Conservation (phyloP, 2,888 invertebrate genomes). For the Acrobasis suavella region DNA sequence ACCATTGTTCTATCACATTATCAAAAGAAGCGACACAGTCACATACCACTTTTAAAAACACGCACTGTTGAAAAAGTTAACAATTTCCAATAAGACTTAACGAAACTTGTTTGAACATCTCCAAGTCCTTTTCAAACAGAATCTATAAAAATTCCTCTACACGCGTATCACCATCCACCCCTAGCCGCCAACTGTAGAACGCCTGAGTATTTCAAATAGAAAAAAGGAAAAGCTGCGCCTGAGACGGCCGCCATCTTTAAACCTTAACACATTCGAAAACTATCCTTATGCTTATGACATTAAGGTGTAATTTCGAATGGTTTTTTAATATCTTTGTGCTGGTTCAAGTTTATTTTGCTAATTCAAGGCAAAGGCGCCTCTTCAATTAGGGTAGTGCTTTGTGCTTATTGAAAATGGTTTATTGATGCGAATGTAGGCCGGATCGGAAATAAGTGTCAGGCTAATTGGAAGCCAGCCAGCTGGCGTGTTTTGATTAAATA, state of each 20-base stretch:
- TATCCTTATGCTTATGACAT: constrained; percentile 27
- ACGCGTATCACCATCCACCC: constrained; percentile 49
- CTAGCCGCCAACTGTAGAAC: constrained; percentile 53
- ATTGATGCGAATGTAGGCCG: constrained; percentile 15
- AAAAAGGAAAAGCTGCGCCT: constrained; percentile 67
- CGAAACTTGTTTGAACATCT: constrained; percentile 11
- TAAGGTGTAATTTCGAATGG: constrained; percentile 34
- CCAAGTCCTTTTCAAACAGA: constrained; percentile 10
- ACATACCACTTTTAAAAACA: background rate
- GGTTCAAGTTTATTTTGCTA: constrained; percentile 48
- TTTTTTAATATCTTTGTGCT: constrained; percentile 30
- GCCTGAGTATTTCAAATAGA: constrained; percentile 61
- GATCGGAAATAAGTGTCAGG: constrained; percentile 11
- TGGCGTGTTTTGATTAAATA: background rate
- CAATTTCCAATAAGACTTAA: constrained; percentile 19
- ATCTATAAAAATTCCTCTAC: constrained; percentile 21
- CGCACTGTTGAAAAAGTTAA: background rate
- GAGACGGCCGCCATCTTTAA: constrained; percentile 62
- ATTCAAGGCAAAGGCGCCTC: constrained; percentile 52
- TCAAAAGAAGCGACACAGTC: background rate
- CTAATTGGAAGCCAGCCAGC: constrained; percentile 3
- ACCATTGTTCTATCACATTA: background rate
- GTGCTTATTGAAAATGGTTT: constrained; percentile 37
- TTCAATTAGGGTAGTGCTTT: constrained; percentile 49
- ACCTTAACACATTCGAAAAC: constrained; percentile 34